Percentiles rank a stretch among this genome's conserved stretches.
phyloP scores from a whole-genome alignment of 2,888 invertebrate species.

The Oegoconia quadripuncta region DNA sequence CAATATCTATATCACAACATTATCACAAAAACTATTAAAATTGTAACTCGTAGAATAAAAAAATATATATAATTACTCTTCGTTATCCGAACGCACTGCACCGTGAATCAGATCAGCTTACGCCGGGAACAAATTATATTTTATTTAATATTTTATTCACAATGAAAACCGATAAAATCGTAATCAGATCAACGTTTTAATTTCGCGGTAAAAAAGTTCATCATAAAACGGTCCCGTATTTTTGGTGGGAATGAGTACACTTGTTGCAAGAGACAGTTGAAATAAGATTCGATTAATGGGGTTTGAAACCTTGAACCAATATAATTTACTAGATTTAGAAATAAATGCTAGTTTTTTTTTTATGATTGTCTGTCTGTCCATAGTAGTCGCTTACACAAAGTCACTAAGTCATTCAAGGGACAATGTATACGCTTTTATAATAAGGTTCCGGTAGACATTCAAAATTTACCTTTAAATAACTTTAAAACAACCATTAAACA shows the following conservation, averaged over 20 bases:
- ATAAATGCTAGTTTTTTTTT: no score
- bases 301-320: no score
- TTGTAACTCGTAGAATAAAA: background rate
- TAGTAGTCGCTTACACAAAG: no score
- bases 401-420: no score
- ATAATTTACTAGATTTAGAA: no score
- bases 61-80: conserved; percentile 32
- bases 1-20: background rate
- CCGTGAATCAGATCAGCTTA: conserved; percentile 70
- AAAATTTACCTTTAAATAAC: no score
- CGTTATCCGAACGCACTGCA: conserved; percentile 41
- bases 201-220: conserved; percentile 50
- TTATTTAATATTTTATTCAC: conserved; percentile 33
- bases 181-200: conserved; percentile 77
- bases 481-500: no score
- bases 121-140: conserved; percentile 50
- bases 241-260: conserved; percentile 57
- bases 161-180: conserved; percentile 48
- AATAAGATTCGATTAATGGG: conserved; percentile 18
- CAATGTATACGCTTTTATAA: no score
- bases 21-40: background rate
- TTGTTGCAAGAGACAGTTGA: conserved; percentile 37
- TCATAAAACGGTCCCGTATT: conserved; percentile 41
- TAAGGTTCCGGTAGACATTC: no score
- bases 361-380: no score